A percentile compares a stretch with the other conserved stretches of the same genome.
These are phyloP conservation scores for Drosophila ohnishii DNA, from an alignment of 1,140 invertebrate genomes.

Conservation along the genomic window DNA sequence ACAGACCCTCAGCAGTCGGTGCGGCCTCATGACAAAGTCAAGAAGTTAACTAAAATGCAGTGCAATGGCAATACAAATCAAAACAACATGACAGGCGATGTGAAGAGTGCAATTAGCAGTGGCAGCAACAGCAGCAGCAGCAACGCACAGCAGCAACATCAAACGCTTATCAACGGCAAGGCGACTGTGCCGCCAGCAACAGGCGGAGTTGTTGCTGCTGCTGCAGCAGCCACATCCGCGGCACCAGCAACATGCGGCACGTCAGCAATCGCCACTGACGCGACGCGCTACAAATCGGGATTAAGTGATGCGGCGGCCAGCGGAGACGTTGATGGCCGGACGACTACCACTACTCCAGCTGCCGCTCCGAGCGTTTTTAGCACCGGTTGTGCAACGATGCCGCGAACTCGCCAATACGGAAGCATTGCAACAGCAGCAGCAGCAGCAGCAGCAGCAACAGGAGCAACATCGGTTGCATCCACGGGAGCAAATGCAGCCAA, in stretches of 20 bases:
- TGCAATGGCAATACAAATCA: conserved; percentile 82
- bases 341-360: conserved; percentile 35
- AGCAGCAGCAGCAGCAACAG: conserved; percentile 17
- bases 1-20: conserved; percentile 56
- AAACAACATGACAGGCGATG: conserved; percentile 81
- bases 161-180: conserved; percentile 69
- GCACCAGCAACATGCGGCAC: conserved; percentile 49
- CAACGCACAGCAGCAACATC: conserved; percentile 53
- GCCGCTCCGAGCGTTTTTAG: conserved; percentile 62
- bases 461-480: conserved; percentile 1
- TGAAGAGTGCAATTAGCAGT: conserved; percentile 79
- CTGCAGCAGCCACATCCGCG: conserved; percentile 10
- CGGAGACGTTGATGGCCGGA: conserved; percentile 65
- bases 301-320: conserved; percentile 75
- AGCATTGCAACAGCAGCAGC: conserved; percentile 48
- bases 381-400: conserved; percentile 82
- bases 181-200: conserved; percentile 46
- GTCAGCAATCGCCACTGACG: conserved; percentile 75
- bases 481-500: conserved; percentile 43
- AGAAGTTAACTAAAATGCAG: conserved; percentile 72
- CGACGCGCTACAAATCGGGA: conserved; percentile 79
- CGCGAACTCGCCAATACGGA: conserved; percentile 78
- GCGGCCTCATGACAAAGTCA: conserved; percentile 68
- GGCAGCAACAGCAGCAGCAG: conserved; percentile 41
- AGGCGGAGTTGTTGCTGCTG: conserved; percentile 19